Evolutionary conservation across 2,113 vertebrate genomes (phyloP), one percentile per base, ranked within the genome.

Genomic region (Hystrix brachyura): DNA sequence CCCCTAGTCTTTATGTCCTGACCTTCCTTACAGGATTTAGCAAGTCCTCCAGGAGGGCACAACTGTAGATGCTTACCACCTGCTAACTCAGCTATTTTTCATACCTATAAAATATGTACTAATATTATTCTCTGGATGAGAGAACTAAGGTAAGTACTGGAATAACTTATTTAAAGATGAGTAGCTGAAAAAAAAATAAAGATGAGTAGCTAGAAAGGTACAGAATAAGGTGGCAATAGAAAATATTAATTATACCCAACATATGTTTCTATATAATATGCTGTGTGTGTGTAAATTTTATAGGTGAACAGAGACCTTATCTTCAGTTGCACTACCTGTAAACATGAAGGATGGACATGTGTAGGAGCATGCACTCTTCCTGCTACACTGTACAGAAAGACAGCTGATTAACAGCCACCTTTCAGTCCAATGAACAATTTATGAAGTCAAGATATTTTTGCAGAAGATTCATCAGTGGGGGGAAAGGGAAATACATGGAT

Each of bases 111-210:
- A 32, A n/a, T 74, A 69, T 89, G 21, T 38, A 60, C 78, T 53
- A 79, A 60, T 71, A 32, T 71, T 91, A 17, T 43, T 81, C n/a
- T 81, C 71, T 78, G 59, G 5, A 32, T 82, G 9, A 83, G 55
- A 79, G 95, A 94, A 80, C 9, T 53, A 71, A 62, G 13, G 19
- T 59, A 94, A 21, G 43, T 89, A 82, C 29, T 32, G 69, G 25
- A 82, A 95, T 64, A 51, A 82, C 11, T 76, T 81, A n/a, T n/a
- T 78, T 86, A 65, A 78, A 21, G 10, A 86, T 12, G 90, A 95
- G 34, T 7, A 71, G 8, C 27, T 85, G 74, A 18, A 85, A 71
- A 92, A 38, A 38, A 38, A 38, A 38, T 86, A 65, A 78, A 21
- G 10, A 86, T 12, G 90, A 95, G 34, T 7, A 71, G 8, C 27